Evolutionary conservation across 2,113 vertebrate species (phyloP).

Genomic region (Notechis scutatus): DNA sequence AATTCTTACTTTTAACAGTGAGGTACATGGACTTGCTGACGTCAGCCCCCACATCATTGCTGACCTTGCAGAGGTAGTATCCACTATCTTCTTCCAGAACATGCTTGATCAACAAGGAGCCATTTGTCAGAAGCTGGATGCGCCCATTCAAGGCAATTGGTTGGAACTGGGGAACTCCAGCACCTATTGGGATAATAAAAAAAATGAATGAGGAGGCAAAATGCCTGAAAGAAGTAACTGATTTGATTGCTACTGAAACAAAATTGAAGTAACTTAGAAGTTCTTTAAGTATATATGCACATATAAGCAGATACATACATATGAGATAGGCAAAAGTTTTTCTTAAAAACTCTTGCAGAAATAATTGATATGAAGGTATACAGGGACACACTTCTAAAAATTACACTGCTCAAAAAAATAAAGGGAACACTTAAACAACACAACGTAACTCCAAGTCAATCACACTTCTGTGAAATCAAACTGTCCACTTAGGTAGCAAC

Average conservation of each 20-base stretch:
- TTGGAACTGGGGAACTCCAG: conserved; percentile 96
- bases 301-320: background rate
- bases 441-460: no score
- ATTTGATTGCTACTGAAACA: background rate
- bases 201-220: background rate
- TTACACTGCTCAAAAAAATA: background rate
- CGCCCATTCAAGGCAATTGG: conserved; percentile 91
- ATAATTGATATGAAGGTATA: background rate
- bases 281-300: background rate
- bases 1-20: conserved; percentile 98
- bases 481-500: no score
- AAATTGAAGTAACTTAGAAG: background rate
- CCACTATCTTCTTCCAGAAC: conserved; percentile 97
- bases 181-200: conserved; percentile 69
- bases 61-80: conserved; percentile 99
- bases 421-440: no score
- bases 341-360: background rate
- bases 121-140: conserved; percentile 91
- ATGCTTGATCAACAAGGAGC: conserved; percentile 94
- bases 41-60: conserved; percentile 99
- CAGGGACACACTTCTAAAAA: conserved; percentile 14
- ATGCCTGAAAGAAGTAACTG: background rate
- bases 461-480: no score
- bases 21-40: conserved; percentile 99
- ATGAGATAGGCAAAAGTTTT: background rate